These are phyloP conservation scores for Meloidogyne floridensis DNA, from an alignment of 1,140 invertebrate genomes.

Conservation along the genomic window DNA sequence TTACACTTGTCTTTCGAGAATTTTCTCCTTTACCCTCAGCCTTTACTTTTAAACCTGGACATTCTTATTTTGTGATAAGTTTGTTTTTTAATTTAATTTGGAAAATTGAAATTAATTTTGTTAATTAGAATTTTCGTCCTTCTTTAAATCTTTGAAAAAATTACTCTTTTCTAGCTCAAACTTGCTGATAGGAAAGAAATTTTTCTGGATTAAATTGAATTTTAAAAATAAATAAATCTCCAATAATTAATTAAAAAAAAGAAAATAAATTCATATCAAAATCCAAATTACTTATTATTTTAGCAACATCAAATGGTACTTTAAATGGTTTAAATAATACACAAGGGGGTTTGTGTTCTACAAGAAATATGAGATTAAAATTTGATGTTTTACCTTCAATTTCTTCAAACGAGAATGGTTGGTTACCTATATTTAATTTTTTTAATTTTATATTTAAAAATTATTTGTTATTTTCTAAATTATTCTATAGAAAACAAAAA, in stretches of 20 bases:
- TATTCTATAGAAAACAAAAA: too few relatives aligned
- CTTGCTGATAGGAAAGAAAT: too few relatives aligned
- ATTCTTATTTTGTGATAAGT: constrained; percentile 53
- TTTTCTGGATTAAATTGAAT: too few relatives aligned
- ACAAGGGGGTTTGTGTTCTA: constrained; percentile 43
- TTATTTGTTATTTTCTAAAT: too few relatives aligned
- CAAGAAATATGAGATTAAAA: constrained; percentile 52
- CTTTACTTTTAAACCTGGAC: constrained; percentile 46
- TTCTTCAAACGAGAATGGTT: neutral
- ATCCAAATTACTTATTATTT: constrained; percentile 5
- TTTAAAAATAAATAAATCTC: too few relatives aligned
- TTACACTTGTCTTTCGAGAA: constrained; percentile 51
- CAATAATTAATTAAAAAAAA: too few relatives aligned
- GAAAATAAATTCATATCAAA: too few relatives aligned
- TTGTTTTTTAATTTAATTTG: constrained; percentile 13
- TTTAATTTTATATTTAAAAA: too few relatives aligned
- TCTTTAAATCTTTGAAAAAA: too few relatives aligned
- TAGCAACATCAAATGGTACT: constrained; percentile 55
- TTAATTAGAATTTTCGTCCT: neutral
- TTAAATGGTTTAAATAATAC: constrained; percentile 43
- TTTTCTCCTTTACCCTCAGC: constrained; percentile 53
- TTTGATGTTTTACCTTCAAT: constrained; percentile 44
- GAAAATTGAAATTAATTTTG: neutral
- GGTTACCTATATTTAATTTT: neutral
- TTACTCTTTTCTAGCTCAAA: too few relatives aligned